These are phyloP conservation scores for Ophiothrix spiculata DNA, from an alignment of 35 echinoderm and acorn worm genomes.

Conservation along the genomic window DNA sequence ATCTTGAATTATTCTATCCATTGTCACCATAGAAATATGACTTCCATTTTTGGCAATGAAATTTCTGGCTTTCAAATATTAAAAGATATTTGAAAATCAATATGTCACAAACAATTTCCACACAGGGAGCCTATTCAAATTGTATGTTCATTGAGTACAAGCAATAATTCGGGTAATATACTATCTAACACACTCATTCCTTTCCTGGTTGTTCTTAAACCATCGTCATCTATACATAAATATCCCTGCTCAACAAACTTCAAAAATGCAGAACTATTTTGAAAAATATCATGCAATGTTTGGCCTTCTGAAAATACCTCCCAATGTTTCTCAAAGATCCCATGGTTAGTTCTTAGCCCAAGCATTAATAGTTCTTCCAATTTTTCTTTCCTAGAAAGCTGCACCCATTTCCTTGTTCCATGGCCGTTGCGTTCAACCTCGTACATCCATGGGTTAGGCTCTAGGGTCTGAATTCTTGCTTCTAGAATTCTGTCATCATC, in stretches of 20 bases:
- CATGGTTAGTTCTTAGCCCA: conserved; percentile 59
- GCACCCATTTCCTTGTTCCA: conserved; percentile 61
- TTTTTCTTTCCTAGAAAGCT: conserved; percentile 34
- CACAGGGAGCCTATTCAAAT: no score
- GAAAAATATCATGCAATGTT: conserved; percentile 50
- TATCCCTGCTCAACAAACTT: conserved; percentile 15
- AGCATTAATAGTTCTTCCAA: conserved; percentile 67
- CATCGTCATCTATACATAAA: conserved; percentile 3
- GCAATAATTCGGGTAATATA: conserved; percentile 40
- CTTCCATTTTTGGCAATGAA: no score
- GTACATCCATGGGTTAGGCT: conserved; percentile 84
- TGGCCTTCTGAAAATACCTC: conserved; percentile 23
- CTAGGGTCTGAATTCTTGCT: conserved; percentile 87
- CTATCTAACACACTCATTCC: conserved; percentile 37
- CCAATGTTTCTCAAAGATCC: conserved; percentile 44
- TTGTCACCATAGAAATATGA: no score
- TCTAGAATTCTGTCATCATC: conserved; percentile 29
- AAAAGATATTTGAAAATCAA: no score
- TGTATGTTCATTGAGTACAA: conserved; percentile 17
- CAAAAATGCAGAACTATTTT: conserved; percentile 25
- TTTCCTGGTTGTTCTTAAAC: conserved; percentile 32
- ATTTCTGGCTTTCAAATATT: no score
- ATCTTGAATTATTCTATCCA: no score
- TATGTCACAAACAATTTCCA: no score
- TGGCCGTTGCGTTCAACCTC: conserved; percentile 74